Evolutionary conservation across 2,797 vertebrate species (phyloP).

Genomic region (Sebastes itinus): DNA sequence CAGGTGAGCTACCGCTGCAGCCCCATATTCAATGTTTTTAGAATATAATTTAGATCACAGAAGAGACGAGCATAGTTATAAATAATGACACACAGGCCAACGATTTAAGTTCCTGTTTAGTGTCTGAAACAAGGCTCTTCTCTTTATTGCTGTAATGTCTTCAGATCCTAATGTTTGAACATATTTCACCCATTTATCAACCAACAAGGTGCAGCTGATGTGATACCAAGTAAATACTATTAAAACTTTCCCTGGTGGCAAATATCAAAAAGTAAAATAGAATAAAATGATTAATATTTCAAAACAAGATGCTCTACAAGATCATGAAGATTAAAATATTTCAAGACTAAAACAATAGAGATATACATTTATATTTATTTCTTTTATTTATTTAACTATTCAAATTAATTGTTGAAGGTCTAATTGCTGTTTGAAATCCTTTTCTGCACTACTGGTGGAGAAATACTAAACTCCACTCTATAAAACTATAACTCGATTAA

Average conservation of each 20-base stretch:
- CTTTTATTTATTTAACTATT: background rate
- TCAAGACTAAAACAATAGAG: background rate
- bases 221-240: background rate
- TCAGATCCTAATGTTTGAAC: background rate
- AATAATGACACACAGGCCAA: background rate
- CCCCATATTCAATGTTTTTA: background rate
- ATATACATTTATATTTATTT: background rate
- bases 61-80: background rate
- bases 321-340: background rate
- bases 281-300: background rate
- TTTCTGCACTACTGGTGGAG: background rate
- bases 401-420: background rate
- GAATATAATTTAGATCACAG: background rate
- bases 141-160: background rate
- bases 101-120: constrained; percentile 1
- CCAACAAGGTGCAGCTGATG: background rate
- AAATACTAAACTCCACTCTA: background rate
- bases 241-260: background rate
- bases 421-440: background rate
- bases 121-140: background rate
- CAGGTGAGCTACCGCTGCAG: no score
- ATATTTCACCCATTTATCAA: background rate
- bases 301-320: background rate
- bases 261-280: background rate
- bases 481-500: background rate